phyloP scores from a whole-genome alignment of 2,888 invertebrate species.

The Caenorhabditis sinica region DNA sequence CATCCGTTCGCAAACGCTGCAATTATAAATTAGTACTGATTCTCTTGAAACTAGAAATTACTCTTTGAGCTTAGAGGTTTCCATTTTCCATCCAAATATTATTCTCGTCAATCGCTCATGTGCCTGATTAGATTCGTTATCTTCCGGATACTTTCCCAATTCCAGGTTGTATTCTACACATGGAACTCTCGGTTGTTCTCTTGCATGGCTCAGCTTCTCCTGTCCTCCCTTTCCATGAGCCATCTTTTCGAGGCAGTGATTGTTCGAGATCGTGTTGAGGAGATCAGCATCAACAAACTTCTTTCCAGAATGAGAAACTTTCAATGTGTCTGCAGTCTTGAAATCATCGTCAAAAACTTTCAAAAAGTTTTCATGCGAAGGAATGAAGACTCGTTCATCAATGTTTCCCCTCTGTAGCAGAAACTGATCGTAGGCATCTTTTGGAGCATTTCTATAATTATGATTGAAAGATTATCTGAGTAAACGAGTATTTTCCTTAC shows the following conservation, averaged over 20 bases:
- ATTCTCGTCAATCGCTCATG: slow-evolving; percentile 30
- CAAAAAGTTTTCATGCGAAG: slow-evolving; percentile 45
- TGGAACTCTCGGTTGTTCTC: slow-evolving; percentile 50
- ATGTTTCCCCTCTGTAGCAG: slow-evolving; percentile 94
- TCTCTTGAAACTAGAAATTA: slow-evolving; percentile 3
- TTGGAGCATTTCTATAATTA: slow-evolving; percentile 64
- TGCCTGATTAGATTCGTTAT: slow-evolving; percentile 26
- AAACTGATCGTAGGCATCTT: slow-evolving; percentile 90
- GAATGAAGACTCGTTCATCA: slow-evolving; percentile 93
- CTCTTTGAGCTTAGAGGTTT: slow-evolving; percentile 51
- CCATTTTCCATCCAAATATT: slow-evolving; percentile 35
- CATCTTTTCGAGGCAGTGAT: slow-evolving; percentile 48
- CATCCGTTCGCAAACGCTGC: slow-evolving; percentile 48
- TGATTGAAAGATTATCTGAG: not conserved
- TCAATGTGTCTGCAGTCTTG: not conserved
- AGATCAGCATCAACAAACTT: slow-evolving; percentile 52
- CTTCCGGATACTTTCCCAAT: slow-evolving; percentile 43
- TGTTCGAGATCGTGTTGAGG: slow-evolving; percentile 38
- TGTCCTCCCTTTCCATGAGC: slow-evolving; percentile 27
- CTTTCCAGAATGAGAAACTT: slow-evolving; percentile 3
- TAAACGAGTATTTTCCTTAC: slow-evolving; percentile 28
- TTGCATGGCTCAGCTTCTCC: slow-evolving; percentile 14
- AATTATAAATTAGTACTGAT: not conserved
- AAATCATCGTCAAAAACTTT: slow-evolving; percentile 48
- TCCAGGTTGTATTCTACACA: slow-evolving; percentile 31